phyloP scores from a whole-genome alignment of 1,140 invertebrate genomes.

The Cephus cinctus region DNA sequence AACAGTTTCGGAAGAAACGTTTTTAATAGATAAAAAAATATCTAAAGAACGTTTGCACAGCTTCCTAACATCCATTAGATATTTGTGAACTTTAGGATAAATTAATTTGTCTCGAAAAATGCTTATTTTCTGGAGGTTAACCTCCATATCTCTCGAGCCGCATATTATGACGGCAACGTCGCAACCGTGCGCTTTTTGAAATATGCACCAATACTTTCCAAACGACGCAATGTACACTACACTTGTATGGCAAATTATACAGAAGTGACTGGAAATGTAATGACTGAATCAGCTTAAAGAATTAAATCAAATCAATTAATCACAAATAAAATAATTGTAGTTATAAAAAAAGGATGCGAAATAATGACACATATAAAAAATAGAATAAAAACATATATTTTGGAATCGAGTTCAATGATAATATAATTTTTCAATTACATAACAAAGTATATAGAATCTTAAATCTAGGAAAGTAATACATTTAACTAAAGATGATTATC shows the following conservation, averaged over 20 bases:
- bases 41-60: constrained; percentile 4
- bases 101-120: constrained; percentile 1
- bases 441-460: no score
- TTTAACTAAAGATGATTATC: no score
- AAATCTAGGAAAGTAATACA: no score
- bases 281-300: no score
- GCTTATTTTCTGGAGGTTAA: constrained; percentile 7
- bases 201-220: no score
- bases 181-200: no score
- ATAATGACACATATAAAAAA: neutral
- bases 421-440: neutral
- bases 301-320: neutral
- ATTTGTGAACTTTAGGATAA: constrained; percentile 8
- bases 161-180: no score
- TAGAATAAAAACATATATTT: neutral
- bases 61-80: constrained; percentile 7
- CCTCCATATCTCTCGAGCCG: no score
- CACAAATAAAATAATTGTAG: neutral
- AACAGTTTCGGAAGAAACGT: constrained; percentile 4
- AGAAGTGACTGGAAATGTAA: no score
- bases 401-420: neutral
- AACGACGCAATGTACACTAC: neutral
- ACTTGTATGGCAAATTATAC: no score
- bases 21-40: constrained; percentile 2
- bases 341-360: neutral